Evolutionary conservation across 1,140 invertebrate species (phyloP).

Genomic region (Atta texana): DNA sequence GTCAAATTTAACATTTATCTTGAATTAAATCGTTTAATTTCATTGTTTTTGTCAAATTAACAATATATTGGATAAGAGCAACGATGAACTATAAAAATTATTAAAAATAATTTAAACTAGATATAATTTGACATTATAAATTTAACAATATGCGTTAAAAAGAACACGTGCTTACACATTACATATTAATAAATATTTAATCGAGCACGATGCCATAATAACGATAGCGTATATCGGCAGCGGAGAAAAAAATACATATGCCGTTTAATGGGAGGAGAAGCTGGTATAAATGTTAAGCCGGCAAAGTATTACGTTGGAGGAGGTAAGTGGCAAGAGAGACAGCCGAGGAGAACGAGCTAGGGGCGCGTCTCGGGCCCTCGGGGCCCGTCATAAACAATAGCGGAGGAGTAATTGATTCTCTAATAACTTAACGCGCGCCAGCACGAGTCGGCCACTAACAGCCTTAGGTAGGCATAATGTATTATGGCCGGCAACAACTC

Average conservation of each 20-base stretch:
- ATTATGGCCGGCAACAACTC: conserved; percentile 77
- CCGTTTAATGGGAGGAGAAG: conserved; percentile 10
- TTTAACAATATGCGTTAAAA: not conserved
- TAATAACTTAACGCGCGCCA: conserved; percentile 86
- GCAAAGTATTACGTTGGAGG: conserved; percentile 48
- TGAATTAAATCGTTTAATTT: too few relatives aligned
- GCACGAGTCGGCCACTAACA: conserved; percentile 80
- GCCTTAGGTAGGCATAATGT: conserved; percentile 84
- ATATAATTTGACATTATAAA: too few relatives aligned
- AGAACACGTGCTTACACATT: too few relatives aligned
- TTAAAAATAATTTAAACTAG: too few relatives aligned
- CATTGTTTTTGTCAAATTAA: too few relatives aligned
- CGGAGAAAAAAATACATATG: conserved; percentile 18
- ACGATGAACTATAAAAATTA: too few relatives aligned
- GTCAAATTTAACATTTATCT: too few relatives aligned
- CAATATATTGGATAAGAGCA: too few relatives aligned
- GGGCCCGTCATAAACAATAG: conserved; percentile 86
- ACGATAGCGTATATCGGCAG: conserved; percentile 12
- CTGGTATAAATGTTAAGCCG: conserved; percentile 37
- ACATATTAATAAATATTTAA: conserved; percentile 29
- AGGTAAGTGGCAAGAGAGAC: conserved; percentile 27
- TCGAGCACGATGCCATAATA: not conserved
- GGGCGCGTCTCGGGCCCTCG: conserved; percentile 76
- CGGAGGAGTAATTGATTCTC: conserved; percentile 86
- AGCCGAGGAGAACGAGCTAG: conserved; percentile 59